A percentile compares a stretch with the other conserved stretches of the same genome.
These are phyloP conservation scores for Callaeas wilsoni DNA, from an alignment of 2,113 vertebrate species.

Conservation along the genomic window DNA sequence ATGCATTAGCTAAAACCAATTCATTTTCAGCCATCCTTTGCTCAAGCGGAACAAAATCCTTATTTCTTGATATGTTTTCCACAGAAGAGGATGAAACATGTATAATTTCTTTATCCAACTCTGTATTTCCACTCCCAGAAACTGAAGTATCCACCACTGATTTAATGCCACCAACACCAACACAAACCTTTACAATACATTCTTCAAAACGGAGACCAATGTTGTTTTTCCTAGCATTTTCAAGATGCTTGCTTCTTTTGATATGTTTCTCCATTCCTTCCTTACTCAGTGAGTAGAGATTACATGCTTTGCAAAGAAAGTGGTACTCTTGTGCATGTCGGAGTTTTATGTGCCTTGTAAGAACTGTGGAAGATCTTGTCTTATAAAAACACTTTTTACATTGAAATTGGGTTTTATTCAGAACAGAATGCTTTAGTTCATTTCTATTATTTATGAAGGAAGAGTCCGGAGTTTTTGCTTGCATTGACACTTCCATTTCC, in stretches of 20 bases:
- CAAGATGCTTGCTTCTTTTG: slow-evolving; percentile 83
- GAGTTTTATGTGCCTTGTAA: slow-evolving; percentile 84
- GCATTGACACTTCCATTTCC: slow-evolving; percentile 23
- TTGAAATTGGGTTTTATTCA: slow-evolving; percentile 80
- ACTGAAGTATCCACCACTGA: slow-evolving; percentile 48
- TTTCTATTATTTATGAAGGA: slow-evolving; percentile 43
- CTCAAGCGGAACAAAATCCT: slow-evolving; percentile 38
- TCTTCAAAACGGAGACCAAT: slow-evolving; percentile 78
- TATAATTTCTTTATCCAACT: slow-evolving; percentile 35
- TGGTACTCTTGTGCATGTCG: slow-evolving; percentile 82
- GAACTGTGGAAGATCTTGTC: slow-evolving; percentile 79
- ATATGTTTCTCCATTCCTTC: slow-evolving; percentile 91
- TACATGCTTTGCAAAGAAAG: slow-evolving; percentile 87
- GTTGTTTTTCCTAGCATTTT: slow-evolving; percentile 79
- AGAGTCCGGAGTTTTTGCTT: slow-evolving; percentile 25
- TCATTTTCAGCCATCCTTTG: slow-evolving; percentile 21
- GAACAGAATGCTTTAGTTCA: slow-evolving; percentile 68
- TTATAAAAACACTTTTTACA: slow-evolving; percentile 88
- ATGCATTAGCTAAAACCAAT: slow-evolving; percentile 14
- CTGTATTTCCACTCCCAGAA: slow-evolving; percentile 50
- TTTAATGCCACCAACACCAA: slow-evolving; percentile 69
- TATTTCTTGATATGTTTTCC: neutral
- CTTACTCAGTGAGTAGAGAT: slow-evolving; percentile 84
- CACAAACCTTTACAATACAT: slow-evolving; percentile 84
- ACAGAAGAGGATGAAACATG: slow-evolving; percentile 21